A percentile compares a stretch with the other conserved stretches of the same genome.
These are phyloP conservation scores for Microplitis manilae DNA, from an alignment of 2,888 invertebrate species.

Conservation along the genomic window DNA sequence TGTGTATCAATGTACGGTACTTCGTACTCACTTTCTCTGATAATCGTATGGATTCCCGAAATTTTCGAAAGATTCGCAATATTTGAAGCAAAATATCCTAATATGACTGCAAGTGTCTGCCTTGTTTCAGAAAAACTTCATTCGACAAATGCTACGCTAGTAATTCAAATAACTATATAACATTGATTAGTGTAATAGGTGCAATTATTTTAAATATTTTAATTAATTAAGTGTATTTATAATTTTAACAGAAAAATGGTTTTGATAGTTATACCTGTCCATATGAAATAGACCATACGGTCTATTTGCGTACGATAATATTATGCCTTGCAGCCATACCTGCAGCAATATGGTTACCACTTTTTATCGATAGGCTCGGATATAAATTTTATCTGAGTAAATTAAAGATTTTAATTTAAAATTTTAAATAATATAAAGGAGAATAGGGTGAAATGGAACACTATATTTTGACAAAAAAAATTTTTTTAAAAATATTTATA, in stretches of 20 bases:
- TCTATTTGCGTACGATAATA: constrained; percentile 83
- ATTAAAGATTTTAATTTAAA: constrained; percentile 50
- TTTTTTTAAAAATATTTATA: no score
- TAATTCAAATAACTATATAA: not conserved
- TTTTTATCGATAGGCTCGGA: constrained; percentile 84
- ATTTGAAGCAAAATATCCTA: constrained; percentile 27
- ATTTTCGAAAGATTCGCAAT: constrained; percentile 31
- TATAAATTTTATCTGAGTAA: constrained; percentile 85
- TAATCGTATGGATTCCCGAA: constrained; percentile 36
- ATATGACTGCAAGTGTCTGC: constrained; percentile 25
- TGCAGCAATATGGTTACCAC: constrained; percentile 82
- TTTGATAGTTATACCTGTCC: constrained; percentile 13
- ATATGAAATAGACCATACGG: constrained; percentile 58
- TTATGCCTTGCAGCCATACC: constrained; percentile 85
- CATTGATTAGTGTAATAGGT: no score
- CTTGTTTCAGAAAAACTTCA: constrained; percentile 25
- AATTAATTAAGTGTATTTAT: not conserved
- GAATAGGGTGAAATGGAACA: no score
- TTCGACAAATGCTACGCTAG: constrained; percentile 28
- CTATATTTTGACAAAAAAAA: no score
- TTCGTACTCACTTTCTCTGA: constrained; percentile 25
- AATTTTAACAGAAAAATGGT: not conserved
- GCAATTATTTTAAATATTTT: not conserved
- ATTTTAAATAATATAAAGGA: not conserved
- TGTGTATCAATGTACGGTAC: constrained; percentile 16